phyloP scores from a whole-genome alignment of 2,888 invertebrate genomes.

The Homarus gammarus region DNA sequence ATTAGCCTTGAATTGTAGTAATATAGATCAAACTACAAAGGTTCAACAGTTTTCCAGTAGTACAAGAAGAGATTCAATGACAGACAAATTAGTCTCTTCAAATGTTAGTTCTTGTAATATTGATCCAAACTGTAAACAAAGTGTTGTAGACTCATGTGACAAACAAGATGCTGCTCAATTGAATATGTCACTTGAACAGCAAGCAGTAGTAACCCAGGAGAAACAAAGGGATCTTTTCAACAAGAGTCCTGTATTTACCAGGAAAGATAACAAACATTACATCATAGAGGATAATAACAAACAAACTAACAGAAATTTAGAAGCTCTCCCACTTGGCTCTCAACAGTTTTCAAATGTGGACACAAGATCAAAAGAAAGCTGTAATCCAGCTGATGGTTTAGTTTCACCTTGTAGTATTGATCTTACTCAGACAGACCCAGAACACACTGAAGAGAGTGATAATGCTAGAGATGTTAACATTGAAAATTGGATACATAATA shows the following conservation, averaged over 20 bases:
- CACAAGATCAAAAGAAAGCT: neutral
- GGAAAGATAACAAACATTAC: neutral
- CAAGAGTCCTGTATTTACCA: neutral
- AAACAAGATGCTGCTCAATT: no score
- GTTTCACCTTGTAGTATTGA: slow-evolving; percentile 31
- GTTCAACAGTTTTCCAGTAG: neutral
- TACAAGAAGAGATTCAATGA: neutral
- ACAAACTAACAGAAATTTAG: no score
- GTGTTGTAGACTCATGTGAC: no score
- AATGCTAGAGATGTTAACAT: neutral
- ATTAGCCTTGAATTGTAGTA: neutral
- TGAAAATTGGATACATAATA: no score
- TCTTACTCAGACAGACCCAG: slow-evolving; percentile 44
- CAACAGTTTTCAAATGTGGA: neutral
- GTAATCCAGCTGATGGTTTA: neutral
- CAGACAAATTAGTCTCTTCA: no score
- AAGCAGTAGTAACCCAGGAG: no score
- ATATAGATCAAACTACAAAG: neutral
- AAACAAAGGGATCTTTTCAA: no score
- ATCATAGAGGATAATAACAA: no score
- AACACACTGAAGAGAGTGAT: neutral
- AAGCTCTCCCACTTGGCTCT: no score
- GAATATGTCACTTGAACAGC: no score
- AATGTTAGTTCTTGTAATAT: no score
- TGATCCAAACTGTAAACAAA: no score